Base-by-base conservation (phyloP, 2,888 invertebrate genomes). In the Calameuta filiformis region DNA sequence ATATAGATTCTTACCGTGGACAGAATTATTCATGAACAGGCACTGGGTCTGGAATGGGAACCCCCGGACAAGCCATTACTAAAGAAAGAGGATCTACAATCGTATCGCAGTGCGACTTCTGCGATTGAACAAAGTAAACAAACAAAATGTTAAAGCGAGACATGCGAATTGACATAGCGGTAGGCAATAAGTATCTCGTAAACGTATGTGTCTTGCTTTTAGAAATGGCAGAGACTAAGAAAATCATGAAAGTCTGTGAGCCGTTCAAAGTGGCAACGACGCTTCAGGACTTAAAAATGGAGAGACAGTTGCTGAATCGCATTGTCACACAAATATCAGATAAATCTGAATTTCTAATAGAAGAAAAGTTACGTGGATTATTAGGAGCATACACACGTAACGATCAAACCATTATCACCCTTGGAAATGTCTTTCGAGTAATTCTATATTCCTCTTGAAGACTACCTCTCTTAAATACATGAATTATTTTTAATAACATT, bases 391-490 rank as follows among this genome's bases (percentile, higher is more conserved):
- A 95, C 85, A 91, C 93, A 11, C 90, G 93, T 31, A 91, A 93
- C 37, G 94, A 96, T 73, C 93, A 94, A 85, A 93, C 94, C 79
- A 91, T 97, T n/a, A 94, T 97, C 79, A 94, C 94, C 76, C 92
- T 97, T 76, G 96, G 96, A 87, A 95, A 95, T 81, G 95, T 96
- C 81, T 96, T 97, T 90, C 94, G 94, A 90, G 96, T 95, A 92
- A 91, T 88, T 86, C 76, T 35, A 56, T 23, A 69, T 34, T 40
- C 69, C 34, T 31, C 30, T 75, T 11, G 31, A 68, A 56, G 71
- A 40, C 40, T 69, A 35, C 12, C 1, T 35, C 23, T 9, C 68
- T 71, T 33, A 31, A 71, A n/a, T 71, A 71, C n/a, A 71, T 34
- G 4, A 33, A 77, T 75, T 75, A 30, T 71, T 56, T 33, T 23